A percentile compares a stretch with the other conserved stretches of the same genome.
Evolutionary conservation across 2,888 invertebrate genomes (phyloP).

Genomic region (Adelognathus sp.): DNA sequence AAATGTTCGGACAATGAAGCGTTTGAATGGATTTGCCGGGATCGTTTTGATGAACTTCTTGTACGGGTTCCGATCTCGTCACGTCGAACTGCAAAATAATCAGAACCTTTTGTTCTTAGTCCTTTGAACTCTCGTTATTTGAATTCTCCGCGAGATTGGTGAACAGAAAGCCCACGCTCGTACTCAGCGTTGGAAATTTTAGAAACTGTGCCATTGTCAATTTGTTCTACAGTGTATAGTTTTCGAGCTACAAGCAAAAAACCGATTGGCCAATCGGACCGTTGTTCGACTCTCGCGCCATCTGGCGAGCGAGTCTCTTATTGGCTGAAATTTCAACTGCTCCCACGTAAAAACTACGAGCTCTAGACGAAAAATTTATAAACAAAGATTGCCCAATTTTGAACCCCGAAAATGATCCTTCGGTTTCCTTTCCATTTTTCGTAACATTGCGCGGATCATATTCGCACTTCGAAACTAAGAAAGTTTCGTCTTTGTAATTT

Average conservation of each 20-base stretch:
- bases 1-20: constrained; percentile 69
- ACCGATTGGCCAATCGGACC: not conserved
- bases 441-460: too few relatives aligned
- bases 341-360: not conserved
- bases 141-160: not conserved
- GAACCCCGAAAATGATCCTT: not conserved
- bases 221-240: not conserved
- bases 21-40: constrained; percentile 62
- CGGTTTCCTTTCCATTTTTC: not conserved
- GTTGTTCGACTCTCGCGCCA: not conserved
- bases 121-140: not conserved
- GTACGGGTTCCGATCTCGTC: constrained; percentile 21
- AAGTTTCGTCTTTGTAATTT: too few relatives aligned
- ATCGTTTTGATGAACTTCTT: constrained; percentile 33
- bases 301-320: not conserved
- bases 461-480: not conserved
- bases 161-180: not conserved
- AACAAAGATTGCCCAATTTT: not conserved
- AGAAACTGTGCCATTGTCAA: not conserved
- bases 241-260: not conserved
- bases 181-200: not conserved
- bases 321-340: not conserved
- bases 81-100: constrained; percentile 22
- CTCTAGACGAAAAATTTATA: not conserved
- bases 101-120: too few relatives aligned